Conservation (phyloP, 2,888 invertebrate genomes). For the Chrysodeixis includens region DNA sequence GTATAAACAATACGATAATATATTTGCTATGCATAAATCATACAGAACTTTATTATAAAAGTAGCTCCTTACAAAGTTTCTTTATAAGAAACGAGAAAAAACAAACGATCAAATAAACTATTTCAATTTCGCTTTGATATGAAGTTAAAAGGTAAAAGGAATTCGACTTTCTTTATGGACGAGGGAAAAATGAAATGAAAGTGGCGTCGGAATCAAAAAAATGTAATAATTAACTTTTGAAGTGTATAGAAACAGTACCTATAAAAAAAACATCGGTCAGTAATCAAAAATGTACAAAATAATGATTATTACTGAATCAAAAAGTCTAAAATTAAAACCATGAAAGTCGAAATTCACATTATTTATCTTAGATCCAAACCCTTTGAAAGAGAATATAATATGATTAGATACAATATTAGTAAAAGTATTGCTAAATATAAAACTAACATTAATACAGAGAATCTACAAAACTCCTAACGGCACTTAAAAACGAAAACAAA, state of each 20-base stretch:
- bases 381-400: no score
- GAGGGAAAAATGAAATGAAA: slow-evolving; percentile 21
- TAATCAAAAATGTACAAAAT: no score
- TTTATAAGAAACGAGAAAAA: slow-evolving; percentile 15
- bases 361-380: no score
- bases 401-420: no score
- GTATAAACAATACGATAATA: no score
- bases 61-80: not conserved
- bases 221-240: slow-evolving; percentile 14
- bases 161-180: slow-evolving; percentile 27
- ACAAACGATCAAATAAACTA: slow-evolving; percentile 22
- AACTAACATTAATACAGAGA: no score
- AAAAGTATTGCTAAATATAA: no score
- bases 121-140: slow-evolving; percentile 44
- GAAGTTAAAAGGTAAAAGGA: slow-evolving; percentile 28
- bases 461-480: not conserved
- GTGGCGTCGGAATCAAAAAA: slow-evolving; percentile 3
- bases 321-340: no score
- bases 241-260: not conserved
- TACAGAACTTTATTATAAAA: not conserved
- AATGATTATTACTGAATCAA: no score
- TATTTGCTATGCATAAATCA: slow-evolving; percentile 19
- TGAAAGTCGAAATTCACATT: no score
- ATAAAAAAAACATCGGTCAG: no score
- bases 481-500: not conserved